A percentile compares a stretch with the other conserved stretches of the same genome.
These are phyloP conservation scores for Trachemys scripta DNA, from an alignment of 2,113 vertebrate genomes.

Conservation along the genomic window DNA sequence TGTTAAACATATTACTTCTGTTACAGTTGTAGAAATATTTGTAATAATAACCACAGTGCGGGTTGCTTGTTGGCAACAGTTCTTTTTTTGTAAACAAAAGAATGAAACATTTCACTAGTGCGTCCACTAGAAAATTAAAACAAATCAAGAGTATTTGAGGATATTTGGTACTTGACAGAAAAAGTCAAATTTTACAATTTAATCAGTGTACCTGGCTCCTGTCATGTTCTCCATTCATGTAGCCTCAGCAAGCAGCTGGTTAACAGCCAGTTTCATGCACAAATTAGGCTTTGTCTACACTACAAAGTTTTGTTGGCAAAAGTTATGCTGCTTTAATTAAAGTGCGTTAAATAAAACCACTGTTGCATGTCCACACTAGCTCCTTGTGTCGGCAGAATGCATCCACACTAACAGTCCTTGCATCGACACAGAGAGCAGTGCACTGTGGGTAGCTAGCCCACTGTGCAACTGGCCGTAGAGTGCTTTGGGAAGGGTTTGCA, in stretches of 20 bases:
- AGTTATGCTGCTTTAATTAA: too few species aligned
- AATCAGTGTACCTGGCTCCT: not conserved
- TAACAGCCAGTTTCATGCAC: not conserved
- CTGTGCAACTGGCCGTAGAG: too few species aligned
- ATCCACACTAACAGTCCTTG: too few species aligned
- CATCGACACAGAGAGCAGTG: too few species aligned
- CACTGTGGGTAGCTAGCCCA: too few species aligned
- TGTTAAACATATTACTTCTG: conserved; percentile 5
- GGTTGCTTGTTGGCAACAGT: not conserved
- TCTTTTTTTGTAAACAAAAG: not conserved
- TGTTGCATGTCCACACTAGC: too few species aligned
- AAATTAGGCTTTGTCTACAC: not conserved
- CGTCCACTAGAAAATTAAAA: conserved; percentile 40
- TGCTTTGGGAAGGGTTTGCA: too few species aligned
- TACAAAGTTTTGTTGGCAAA: too few species aligned
- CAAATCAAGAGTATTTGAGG: accelerated
- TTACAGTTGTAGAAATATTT: conserved; percentile 33
- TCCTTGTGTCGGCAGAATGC: too few species aligned
- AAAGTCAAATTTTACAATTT: not conserved
- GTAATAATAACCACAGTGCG: not conserved
- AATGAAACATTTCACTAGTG: not conserved
- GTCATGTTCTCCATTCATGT: not conserved
- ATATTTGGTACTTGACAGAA: not conserved
- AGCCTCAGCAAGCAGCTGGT: not conserved
- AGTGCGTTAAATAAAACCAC: too few species aligned